Evolutionary conservation across 2,888 invertebrate species (phyloP).

Genomic region (Sipha maydis): DNA sequence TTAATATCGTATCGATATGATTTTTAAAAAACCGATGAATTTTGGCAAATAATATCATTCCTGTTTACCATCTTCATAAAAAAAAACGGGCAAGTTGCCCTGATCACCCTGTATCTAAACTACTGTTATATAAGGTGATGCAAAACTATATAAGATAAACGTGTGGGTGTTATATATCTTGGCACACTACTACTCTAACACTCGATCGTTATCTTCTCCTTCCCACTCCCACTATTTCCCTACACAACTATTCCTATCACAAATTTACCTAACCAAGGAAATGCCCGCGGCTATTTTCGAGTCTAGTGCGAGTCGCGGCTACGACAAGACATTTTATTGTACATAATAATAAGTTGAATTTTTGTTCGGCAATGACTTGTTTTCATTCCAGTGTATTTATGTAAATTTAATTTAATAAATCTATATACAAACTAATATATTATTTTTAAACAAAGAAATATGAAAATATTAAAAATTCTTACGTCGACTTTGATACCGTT

Average conservation of each 20-base stretch:
- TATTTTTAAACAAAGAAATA: neutral
- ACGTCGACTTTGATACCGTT: neutral
- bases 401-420: conserved; percentile 4
- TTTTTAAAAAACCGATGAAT: conserved; percentile 33
- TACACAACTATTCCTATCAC: conserved; percentile 45
- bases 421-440: neutral
- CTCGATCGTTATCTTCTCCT: conserved; percentile 60
- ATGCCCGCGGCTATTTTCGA: conserved; percentile 60
- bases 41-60: conserved; percentile 53
- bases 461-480: neutral
- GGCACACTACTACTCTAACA: conserved; percentile 46
- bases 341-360: conserved; percentile 28
- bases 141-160: conserved; percentile 44
- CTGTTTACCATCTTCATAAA: conserved; percentile 44
- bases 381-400: conserved; percentile 48
- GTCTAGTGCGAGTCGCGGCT: conserved; percentile 59
- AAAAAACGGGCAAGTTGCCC: conserved; percentile 60
- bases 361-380: conserved; percentile 21
- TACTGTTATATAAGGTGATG: conserved; percentile 54
- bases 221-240: conserved; percentile 52
- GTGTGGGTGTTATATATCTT: conserved; percentile 59
- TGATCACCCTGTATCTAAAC: conserved; percentile 53
- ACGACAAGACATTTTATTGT: conserved; percentile 53
- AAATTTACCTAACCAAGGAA: conserved; percentile 58
- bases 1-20: conserved; percentile 49